Conservation (phyloP, 2,888 invertebrate species). For the Mongoloraphidia duomilia region DNA sequence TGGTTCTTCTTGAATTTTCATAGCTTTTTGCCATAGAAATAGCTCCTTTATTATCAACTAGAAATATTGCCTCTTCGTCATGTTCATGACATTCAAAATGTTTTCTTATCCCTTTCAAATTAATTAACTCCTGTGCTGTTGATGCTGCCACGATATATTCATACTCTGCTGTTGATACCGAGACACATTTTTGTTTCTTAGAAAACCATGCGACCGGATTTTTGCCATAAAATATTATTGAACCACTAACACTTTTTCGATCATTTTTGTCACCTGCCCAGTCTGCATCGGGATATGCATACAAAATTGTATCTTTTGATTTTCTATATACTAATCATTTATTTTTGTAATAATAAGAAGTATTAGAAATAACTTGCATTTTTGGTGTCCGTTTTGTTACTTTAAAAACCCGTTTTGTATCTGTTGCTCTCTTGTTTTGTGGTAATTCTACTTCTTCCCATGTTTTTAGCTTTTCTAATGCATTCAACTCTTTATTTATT, state of each 20-base stretch:
- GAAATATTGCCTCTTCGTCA: neutral
- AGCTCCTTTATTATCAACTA: conserved; percentile 2
- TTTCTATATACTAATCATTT: neutral
- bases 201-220: neutral
- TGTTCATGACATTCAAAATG: neutral
- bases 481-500: neutral
- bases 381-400: too few species aligned
- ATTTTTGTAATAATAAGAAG: neutral
- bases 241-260: neutral
- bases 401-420: neutral
- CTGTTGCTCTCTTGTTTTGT: neutral
- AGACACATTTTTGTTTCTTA: conserved; percentile 1
- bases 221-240: neutral
- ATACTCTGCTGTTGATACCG: conserved; percentile 1
- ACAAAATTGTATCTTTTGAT: neutral
- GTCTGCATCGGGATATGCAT: neutral
- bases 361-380: too few species aligned
- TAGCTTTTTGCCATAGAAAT: neutral
- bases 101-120: neutral
- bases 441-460: neutral
- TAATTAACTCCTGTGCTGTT: neutral
- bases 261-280: neutral
- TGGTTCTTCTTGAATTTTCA: neutral
- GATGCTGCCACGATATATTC: conserved; percentile 3
- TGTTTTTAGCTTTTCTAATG: neutral